Evolutionary conservation across 2,888 invertebrate species (phyloP).

Genomic region (Acleris laterana): DNA sequence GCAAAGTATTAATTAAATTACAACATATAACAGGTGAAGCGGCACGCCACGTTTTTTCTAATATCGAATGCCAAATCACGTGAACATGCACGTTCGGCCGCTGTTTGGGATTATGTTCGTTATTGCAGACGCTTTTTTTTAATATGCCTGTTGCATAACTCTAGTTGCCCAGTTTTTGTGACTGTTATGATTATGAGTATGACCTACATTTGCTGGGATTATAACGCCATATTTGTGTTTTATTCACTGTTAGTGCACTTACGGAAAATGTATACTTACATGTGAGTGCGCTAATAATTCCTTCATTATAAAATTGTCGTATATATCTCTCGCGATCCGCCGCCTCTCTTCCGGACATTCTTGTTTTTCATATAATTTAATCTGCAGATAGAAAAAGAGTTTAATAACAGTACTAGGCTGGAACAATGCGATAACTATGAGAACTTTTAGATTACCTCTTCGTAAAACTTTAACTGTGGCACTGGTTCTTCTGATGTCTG

Average conservation of each 20-base stretch:
- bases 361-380: slow-evolving; percentile 99
- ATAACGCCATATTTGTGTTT: background rate
- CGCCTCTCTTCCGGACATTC: slow-evolving; percentile 98
- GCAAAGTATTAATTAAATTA: too few relatives aligned
- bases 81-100: slow-evolving; percentile 19
- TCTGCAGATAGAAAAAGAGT: slow-evolving; percentile 86
- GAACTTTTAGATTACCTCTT: slow-evolving; percentile 90
- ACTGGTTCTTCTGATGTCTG: slow-evolving; percentile 97
- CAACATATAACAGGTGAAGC: slow-evolving; percentile 4
- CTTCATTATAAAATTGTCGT: slow-evolving; percentile 99
- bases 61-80: slow-evolving; percentile 10
- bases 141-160: slow-evolving; percentile 16
- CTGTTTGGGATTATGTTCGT: slow-evolving; percentile 34
- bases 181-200: background rate
- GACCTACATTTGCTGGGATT: background rate
- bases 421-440: slow-evolving; percentile 4
- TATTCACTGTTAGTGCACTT: background rate
- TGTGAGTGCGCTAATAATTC: slow-evolving; percentile 99
- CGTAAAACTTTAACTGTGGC: slow-evolving; percentile 99
- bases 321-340: slow-evolving; percentile 97
- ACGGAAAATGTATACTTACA: slow-evolving; percentile 87
- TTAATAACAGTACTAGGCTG: background rate
- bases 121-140: slow-evolving; percentile 31
- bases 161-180: background rate
- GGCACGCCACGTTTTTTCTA: slow-evolving; percentile 14